Conservation (phyloP, 2,797 vertebrate species). For the Amphiprion clarkii region DNA sequence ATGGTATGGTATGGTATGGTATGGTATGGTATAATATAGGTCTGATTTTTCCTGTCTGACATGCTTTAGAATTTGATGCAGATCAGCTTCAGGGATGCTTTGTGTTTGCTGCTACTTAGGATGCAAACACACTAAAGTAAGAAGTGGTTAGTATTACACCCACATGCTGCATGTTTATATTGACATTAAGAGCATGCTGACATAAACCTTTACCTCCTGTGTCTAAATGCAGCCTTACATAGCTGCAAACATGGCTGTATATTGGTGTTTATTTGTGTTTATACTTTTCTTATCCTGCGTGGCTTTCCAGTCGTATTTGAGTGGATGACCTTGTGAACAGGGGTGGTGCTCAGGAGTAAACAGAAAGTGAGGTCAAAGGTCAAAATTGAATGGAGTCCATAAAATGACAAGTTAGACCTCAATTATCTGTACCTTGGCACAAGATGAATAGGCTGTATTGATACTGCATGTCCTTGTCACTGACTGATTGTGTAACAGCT, state of each 20-base stretch:
- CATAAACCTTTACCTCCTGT: not conserved
- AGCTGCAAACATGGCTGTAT: too few species aligned
- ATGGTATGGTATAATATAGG: not conserved
- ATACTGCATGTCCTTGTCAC: not conserved
- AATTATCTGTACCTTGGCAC: not conserved
- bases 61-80: not conserved
- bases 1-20: too few species aligned
- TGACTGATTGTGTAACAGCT: conserved; percentile 4
- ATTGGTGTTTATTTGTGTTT: too few species aligned
- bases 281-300: too few species aligned
- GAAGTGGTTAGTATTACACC: not conserved
- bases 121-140: not conserved
- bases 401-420: not conserved
- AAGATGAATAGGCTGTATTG: not conserved
- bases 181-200: not conserved
- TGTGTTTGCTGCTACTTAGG: not conserved
- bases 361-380: not conserved
- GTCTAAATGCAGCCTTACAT: not conserved
- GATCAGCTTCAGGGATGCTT: not conserved
- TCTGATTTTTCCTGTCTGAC: not conserved
- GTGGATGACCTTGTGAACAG: too few species aligned
- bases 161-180: not conserved
- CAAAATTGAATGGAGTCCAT: not conserved
- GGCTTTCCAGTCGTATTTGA: too few species aligned
- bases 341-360: rapidly evolving